Base-by-base conservation (phyloP, 2,797 vertebrate species). In the Leucoraja ocellata region DNA sequence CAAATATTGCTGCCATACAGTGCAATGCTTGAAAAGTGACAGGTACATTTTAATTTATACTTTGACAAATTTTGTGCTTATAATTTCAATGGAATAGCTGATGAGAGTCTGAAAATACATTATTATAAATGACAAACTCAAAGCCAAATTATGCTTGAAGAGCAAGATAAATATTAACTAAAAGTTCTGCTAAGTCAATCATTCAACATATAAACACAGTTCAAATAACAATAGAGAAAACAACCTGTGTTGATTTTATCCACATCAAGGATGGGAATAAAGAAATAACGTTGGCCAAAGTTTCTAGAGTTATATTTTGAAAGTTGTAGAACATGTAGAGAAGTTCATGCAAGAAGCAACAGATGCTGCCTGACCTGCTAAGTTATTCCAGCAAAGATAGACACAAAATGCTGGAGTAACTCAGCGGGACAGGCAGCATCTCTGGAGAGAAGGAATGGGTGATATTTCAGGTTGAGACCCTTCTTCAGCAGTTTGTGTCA, bases 1-100 rank as follows among this genome's bases (percentile, higher is more conserved):
- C 84, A 88, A 88, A 88, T 88, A 88, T 88, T n/a, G 32, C 32
- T 68, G 84, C n/a, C 61, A 68, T 65, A 32, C 63, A 36, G 2
- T 65, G 32, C 5, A 65, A 86, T 28, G 65, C 13, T 86, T 86
- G 25, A 65, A 65, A 86, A 63, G 83, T n/a, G 16, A n/a, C 83
- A 86, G 61, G 83, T 32, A 32, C 58, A 32, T 86, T 86, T 86
- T 63, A 63, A 63, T 86, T 86, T 65, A 13, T 86, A 65, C 58
- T 32, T 65, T n/a, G 28, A 21, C 16, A 86, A 86, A 86, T 9
- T 32, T 65, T 86, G 28, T n/a, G 13, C 61, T 65, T 86, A n/a
- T 54, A 28, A n/a, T 65, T 63, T 28, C 61, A 65, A 63, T 32
- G 58, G 13, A 65, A 16, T 63, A 8, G 71, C 7, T 86, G 58